Evolutionary conservation across 2,888 invertebrate genomes (phyloP).

Genomic region (Gymnocheta viridis): DNA sequence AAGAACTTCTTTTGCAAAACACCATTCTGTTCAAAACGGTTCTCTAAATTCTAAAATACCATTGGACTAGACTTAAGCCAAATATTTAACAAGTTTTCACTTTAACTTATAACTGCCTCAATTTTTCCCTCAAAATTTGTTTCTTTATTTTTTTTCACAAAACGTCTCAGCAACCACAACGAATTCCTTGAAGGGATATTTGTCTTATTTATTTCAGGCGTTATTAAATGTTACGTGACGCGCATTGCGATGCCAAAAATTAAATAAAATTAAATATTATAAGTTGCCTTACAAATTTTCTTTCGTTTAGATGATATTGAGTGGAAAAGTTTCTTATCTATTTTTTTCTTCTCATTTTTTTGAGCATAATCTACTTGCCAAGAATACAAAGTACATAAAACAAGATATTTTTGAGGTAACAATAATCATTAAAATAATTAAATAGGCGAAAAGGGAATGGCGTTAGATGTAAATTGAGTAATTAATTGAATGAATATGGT

Average conservation of each 20-base stretch:
- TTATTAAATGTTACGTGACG: constrained; percentile 54
- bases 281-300: constrained; percentile 34
- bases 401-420: background rate
- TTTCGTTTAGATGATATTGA: background rate
- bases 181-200: constrained; percentile 3
- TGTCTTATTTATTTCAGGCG: constrained; percentile 24
- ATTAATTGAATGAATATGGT: too few relatives aligned
- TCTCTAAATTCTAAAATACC: background rate
- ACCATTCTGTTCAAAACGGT: background rate
- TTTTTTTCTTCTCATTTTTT: background rate
- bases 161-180: constrained; percentile 14
- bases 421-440: background rate
- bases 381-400: background rate
- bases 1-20: background rate
- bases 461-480: background rate
- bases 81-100: constrained; percentile 48
- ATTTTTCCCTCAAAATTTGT: background rate
- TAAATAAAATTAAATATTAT: constrained; percentile 33
- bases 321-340: background rate
- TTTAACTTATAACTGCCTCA: constrained; percentile 16
- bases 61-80: constrained; percentile 35
- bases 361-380: background rate
- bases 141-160: background rate
- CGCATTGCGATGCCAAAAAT: constrained; percentile 31
- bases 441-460: too few relatives aligned